Conservation (phyloP, 2,888 invertebrate genomes). For the Hemicrepidius hirtus region DNA sequence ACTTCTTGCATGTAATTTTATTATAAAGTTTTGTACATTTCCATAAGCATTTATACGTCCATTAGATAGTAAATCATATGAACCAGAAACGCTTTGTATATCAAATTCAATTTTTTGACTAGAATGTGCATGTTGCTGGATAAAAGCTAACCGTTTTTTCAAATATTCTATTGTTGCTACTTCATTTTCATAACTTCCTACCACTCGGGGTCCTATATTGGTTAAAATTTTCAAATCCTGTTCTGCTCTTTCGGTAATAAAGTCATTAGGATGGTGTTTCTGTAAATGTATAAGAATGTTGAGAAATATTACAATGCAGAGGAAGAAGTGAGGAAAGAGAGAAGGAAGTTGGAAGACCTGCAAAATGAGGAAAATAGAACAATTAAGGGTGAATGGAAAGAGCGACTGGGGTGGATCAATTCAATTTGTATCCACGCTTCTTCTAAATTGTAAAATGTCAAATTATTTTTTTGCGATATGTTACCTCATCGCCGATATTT, state of each 20-base stretch:
- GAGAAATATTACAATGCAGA: too few species aligned
- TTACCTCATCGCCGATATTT: slow-evolving; percentile 50
- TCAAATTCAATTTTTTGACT: slow-evolving; percentile 78
- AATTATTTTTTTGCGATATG: background rate
- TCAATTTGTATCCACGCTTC: background rate
- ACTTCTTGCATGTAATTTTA: slow-evolving; percentile 77
- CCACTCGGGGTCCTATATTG: slow-evolving; percentile 81
- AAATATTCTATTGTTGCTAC: slow-evolving; percentile 79
- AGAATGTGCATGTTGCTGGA: slow-evolving; percentile 73
- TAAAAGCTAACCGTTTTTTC: slow-evolving; percentile 73
- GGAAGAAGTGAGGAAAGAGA: too few species aligned
- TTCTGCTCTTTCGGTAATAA: slow-evolving; percentile 82
- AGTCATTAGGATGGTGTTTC: slow-evolving; percentile 72
- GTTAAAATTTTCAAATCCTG: slow-evolving; percentile 78
- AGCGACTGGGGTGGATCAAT: too few species aligned
- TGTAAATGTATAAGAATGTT: slow-evolving; percentile 57
- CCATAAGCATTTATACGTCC: slow-evolving; percentile 89
- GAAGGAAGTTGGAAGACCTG: too few species aligned
- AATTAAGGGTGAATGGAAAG: too few species aligned
- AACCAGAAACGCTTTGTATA: slow-evolving; percentile 81
- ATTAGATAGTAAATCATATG: slow-evolving; percentile 85
- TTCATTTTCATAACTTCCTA: slow-evolving; percentile 91
- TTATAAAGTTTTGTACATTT: slow-evolving; percentile 88
- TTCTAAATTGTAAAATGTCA: too few species aligned
- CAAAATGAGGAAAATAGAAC: too few species aligned